A percentile compares a stretch with the other conserved stretches of the same genome.
Conservation (phyloP, 2,888 invertebrate genomes). For the Heteropelma amictum region DNA sequence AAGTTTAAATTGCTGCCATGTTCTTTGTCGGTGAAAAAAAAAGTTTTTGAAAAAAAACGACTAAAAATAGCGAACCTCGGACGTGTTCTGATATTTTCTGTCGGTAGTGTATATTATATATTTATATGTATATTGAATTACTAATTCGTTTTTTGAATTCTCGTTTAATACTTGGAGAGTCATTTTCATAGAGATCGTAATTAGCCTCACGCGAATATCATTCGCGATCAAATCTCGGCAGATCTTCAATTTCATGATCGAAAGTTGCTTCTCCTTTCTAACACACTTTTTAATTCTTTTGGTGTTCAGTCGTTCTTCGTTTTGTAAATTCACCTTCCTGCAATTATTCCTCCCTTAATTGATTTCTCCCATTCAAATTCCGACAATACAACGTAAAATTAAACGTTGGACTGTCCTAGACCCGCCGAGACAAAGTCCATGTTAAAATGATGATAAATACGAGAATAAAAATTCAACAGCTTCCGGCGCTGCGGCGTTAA, state of each 20-base stretch:
- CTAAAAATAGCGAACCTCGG: no score
- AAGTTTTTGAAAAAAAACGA: no score
- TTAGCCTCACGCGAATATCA: neutral
- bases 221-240: neutral
- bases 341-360: neutral
- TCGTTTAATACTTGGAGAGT: neutral
- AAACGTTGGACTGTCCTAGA: conserved; percentile 61
- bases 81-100: no score
- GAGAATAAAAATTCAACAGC: conserved; percentile 11
- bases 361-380: conserved; percentile 8
- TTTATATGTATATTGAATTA: no score
- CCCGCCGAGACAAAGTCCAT: conserved; percentile 63
- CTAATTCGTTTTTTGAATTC: neutral
- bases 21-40: no score
- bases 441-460: neutral
- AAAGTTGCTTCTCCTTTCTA: neutral
- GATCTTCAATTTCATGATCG: neutral
- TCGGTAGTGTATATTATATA: no score
- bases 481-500: conserved; percentile 46
- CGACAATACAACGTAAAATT: conserved; percentile 37
- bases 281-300: conserved; percentile 2
- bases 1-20: no score
- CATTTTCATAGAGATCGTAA: neutral
- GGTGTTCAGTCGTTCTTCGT: conserved; percentile 14
- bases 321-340: neutral